Conservation (phyloP, 1,140 invertebrate genomes). For the Epicauta chinensis region DNA sequence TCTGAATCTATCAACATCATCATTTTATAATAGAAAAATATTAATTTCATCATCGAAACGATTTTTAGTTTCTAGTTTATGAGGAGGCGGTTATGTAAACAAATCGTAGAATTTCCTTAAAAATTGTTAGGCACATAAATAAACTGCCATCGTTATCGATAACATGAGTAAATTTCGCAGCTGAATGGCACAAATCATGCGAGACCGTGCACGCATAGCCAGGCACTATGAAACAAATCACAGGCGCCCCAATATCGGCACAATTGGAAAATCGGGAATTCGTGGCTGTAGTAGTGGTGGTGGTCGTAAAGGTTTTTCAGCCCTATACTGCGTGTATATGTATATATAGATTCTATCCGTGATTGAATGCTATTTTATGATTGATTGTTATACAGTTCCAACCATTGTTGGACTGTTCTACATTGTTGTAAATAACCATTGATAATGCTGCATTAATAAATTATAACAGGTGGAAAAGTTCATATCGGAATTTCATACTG, state of each 20-base stretch:
- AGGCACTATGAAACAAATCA: neutral
- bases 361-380: neutral
- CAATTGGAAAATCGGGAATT: neutral
- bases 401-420: neutral
- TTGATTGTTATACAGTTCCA: neutral
- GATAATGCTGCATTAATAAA: neutral
- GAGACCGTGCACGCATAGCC: neutral
- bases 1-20: neutral
- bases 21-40: neutral
- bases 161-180: neutral
- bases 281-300: neutral
- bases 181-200: neutral
- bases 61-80: no score
- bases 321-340: neutral
- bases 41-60: no score
- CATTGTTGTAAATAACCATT: neutral
- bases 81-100: no score
- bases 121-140: neutral
- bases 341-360: neutral
- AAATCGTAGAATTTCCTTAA: no score
- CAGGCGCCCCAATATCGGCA: neutral
- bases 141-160: neutral
- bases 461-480: neutral
- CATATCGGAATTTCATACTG: neutral
- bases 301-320: no score